Evolutionary conservation across 2,113 vertebrate species (phyloP).

Genomic region (Thermophis baileyi): DNA sequence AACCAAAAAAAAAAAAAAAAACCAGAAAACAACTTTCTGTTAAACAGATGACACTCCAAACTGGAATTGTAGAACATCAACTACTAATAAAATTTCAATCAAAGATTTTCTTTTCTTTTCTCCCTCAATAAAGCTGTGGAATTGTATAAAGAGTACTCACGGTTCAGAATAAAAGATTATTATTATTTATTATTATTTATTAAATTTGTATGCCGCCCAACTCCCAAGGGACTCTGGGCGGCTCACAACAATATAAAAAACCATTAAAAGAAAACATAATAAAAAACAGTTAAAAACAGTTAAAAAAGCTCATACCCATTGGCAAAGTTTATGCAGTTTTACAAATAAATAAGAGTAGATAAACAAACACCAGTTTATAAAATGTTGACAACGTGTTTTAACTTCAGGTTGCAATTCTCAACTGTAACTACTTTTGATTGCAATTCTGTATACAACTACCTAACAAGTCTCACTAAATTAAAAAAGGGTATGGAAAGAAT

Average conservation of each 20-base stretch:
- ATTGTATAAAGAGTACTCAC: neutral
- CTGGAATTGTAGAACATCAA: neutral
- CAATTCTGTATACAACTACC: neutral
- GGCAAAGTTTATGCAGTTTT: neutral
- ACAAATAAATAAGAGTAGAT: neutral
- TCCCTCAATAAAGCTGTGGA: neutral
- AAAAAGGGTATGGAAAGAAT: too few species aligned
- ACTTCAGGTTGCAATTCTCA: neutral
- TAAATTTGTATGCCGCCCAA: too few species aligned
- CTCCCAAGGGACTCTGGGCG: too few species aligned
- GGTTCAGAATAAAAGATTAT: neutral
- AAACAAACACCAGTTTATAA: neutral
- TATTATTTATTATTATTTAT: too few species aligned
- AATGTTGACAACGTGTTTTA: neutral
- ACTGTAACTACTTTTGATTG: neutral
- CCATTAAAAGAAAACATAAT: too few species aligned
- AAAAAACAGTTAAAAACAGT: too few species aligned
- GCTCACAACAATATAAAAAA: too few species aligned
- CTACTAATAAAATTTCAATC: neutral
- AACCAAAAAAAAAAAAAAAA: neutral
- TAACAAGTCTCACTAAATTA: neutral
- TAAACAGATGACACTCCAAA: neutral
- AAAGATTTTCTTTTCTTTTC: neutral
- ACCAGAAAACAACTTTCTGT: neutral
- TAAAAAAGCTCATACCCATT: too few species aligned